phyloP scores from a whole-genome alignment of 2,797 vertebrate species.

The Carduelis carduelis region DNA sequence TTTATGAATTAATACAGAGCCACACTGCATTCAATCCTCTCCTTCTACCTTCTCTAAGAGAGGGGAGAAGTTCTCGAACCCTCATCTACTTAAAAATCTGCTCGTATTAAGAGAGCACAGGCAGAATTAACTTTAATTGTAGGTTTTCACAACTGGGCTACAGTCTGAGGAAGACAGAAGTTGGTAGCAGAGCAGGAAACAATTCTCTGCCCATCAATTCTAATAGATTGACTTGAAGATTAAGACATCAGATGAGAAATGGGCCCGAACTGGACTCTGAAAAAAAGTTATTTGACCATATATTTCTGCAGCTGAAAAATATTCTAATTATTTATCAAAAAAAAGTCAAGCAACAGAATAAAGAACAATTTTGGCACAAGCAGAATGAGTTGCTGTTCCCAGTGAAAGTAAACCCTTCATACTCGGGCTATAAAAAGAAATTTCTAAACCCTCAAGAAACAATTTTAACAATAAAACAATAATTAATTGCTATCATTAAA shows the following conservation, averaged over 20 bases:
- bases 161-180: background rate
- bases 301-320: background rate
- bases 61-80: background rate
- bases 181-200: background rate
- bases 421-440: background rate
- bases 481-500: background rate
- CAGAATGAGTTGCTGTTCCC: background rate
- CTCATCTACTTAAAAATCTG: background rate
- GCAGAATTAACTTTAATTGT: background rate
- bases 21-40: background rate
- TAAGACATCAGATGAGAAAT: background rate
- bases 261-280: background rate
- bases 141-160: background rate
- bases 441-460: background rate
- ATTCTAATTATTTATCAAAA: background rate
- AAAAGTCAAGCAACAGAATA: background rate
- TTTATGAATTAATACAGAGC: background rate
- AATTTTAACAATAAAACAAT: background rate
- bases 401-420: background rate
- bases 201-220: background rate
- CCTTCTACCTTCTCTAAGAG: background rate
- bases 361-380: background rate
- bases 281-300: background rate
- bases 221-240: background rate
- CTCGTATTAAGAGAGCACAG: background rate